Evolutionary conservation across 2,113 vertebrate species (phyloP).

Genomic region (Falco punctatus): DNA sequence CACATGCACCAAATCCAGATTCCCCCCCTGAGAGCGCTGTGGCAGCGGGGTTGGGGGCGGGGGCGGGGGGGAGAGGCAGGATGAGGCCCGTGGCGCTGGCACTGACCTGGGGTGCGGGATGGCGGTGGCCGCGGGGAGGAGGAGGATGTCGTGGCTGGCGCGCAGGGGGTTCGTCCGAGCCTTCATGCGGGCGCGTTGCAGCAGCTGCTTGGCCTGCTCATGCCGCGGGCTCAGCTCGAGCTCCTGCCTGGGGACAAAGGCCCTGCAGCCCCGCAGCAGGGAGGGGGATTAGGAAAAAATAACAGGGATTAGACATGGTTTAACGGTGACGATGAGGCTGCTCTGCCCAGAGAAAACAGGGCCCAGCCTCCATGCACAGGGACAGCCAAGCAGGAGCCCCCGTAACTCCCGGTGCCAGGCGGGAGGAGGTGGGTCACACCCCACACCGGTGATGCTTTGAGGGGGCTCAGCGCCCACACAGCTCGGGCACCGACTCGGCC

Average conservation of each 20-base stretch:
- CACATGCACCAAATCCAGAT: rapidly evolving
- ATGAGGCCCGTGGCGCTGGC: rapidly evolving
- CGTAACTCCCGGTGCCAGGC: rapidly evolving
- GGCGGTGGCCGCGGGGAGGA: constrained; percentile 74
- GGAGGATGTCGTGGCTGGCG: constrained; percentile 88
- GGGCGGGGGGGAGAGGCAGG: neutral
- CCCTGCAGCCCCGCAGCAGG: constrained; percentile 61
- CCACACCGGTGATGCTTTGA: rapidly evolving
- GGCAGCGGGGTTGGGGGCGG: rapidly evolving
- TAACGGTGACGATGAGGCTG: constrained; percentile 59
- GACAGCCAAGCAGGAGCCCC: rapidly evolving
- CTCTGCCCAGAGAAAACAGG: neutral
- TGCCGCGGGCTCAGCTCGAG: constrained; percentile 86
- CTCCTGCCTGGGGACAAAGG: constrained; percentile 75
- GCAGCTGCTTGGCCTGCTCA: constrained; percentile 89
- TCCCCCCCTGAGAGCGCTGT: rapidly evolving
- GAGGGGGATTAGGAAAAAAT: constrained; percentile 64
- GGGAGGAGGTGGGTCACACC: neutral
- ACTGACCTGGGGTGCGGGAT: constrained; percentile 80
- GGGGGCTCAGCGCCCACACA: neutral
- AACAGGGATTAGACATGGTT: constrained; percentile 76
- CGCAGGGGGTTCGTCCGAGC: constrained; percentile 87
- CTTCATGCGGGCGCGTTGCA: constrained; percentile 89
- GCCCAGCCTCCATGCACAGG: neutral
- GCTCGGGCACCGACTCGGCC: neutral